These are phyloP conservation scores for Drosophila limbata DNA, from an alignment of 2,888 invertebrate genomes.

Conservation along the genomic window DNA sequence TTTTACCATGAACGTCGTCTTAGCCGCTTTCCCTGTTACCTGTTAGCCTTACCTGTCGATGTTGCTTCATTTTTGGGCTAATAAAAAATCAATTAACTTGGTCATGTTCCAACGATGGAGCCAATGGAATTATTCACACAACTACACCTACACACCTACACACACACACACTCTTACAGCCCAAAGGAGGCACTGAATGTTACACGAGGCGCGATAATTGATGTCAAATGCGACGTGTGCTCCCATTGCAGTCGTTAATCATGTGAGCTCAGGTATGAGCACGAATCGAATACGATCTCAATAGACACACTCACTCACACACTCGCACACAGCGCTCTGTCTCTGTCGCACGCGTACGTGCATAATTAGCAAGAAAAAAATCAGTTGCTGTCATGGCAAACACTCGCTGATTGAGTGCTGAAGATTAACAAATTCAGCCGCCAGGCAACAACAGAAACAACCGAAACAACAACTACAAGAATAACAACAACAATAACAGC, in stretches of 20 bases:
- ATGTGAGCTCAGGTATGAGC: conserved; percentile 55
- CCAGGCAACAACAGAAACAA: conserved; percentile 35
- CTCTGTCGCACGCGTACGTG: conserved; percentile 44
- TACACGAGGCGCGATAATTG: conserved; percentile 74
- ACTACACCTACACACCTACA: neutral
- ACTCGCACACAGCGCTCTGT: neutral
- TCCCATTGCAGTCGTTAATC: conserved; percentile 66
- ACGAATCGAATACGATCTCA: conserved; percentile 49
- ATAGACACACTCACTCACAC: conserved; percentile 48
- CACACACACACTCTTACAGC: neutral
- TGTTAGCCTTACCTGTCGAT: conserved; percentile 14
- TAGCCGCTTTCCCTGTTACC: conserved; percentile 16
- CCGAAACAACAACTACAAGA: conserved; percentile 31
- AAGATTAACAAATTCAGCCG: conserved; percentile 75
- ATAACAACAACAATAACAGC: conserved; percentile 15
- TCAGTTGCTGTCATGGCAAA: conserved; percentile 46
- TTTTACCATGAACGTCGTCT: conserved; percentile 7
- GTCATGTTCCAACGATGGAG: conserved; percentile 41
- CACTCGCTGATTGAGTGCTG: conserved; percentile 72
- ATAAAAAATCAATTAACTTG: conserved; percentile 78
- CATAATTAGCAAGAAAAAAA: conserved; percentile 68
- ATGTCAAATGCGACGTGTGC: conserved; percentile 71
- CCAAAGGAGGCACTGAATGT: conserved; percentile 13
- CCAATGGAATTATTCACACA: conserved; percentile 4
- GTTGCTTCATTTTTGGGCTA: conserved; percentile 36